These are phyloP conservation scores for Drosophila differens DNA, from an alignment of 2,888 invertebrate genomes.

Conservation along the genomic window DNA sequence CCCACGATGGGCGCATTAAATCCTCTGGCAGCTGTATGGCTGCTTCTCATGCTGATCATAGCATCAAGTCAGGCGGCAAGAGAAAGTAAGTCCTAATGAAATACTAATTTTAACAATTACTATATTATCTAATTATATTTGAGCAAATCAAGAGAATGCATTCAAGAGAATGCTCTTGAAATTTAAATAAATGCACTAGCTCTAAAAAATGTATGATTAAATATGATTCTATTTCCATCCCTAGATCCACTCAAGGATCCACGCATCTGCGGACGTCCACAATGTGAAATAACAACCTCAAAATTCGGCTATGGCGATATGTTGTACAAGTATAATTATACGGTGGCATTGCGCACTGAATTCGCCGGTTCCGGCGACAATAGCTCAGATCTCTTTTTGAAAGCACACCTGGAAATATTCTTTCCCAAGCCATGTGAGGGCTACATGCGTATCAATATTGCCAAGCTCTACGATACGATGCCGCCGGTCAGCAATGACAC, in stretches of 20 bases:
- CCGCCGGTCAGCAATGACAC: conserved; percentile 25
- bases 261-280: conserved; percentile 89
- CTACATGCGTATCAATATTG: conserved; percentile 87
- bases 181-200: background rate
- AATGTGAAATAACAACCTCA: conserved; percentile 86
- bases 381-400: conserved; percentile 89
- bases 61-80: conserved; percentile 59
- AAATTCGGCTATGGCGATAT: conserved; percentile 82
- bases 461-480: conserved; percentile 87
- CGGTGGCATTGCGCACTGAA: conserved; percentile 89
- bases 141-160: background rate
- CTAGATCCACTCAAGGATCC: conserved; percentile 91
- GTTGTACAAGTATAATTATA: conserved; percentile 90
- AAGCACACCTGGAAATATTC: conserved; percentile 87
- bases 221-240: background rate
- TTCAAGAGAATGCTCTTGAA: background rate
- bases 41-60: conserved; percentile 57
- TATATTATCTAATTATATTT: too few relatives aligned
- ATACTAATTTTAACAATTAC: background rate
- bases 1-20: conserved; percentile 63
- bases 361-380: conserved; percentile 90
- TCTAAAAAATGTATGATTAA: background rate
- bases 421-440: conserved; percentile 92
- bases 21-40: conserved; percentile 27
- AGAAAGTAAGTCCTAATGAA: conserved; percentile 67